A percentile compares a stretch with the other conserved stretches of the same genome.
phyloP scores from a whole-genome alignment of 2,113 vertebrate genomes.

The Heteronetta atricapilla region DNA sequence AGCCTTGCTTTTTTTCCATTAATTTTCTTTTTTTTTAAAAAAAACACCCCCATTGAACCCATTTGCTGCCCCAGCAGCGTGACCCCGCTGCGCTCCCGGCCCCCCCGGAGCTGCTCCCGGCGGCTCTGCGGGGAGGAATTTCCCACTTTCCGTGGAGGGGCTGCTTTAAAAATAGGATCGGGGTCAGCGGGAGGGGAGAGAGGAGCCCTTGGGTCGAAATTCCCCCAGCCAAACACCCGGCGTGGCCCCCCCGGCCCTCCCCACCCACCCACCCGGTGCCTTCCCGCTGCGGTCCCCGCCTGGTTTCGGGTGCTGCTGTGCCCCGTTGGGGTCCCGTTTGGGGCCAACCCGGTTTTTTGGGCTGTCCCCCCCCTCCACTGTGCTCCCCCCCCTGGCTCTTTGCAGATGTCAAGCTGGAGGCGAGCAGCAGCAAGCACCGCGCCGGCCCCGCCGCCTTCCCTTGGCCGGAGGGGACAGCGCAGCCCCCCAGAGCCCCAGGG shows the following conservation, averaged over 20 bases:
- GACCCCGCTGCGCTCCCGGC: not conserved
- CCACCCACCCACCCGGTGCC: not conserved
- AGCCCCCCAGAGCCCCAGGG: accelerated
- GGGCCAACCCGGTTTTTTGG: not conserved
- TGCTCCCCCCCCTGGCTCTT: not conserved
- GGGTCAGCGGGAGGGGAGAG: not conserved
- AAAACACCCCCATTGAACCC: no score
- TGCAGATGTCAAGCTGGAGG: constrained; percentile 59
- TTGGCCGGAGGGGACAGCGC: not conserved
- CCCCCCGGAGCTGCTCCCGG: not conserved
- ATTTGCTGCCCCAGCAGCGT: not conserved
- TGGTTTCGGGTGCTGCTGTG: no score
- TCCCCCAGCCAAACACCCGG: no score
- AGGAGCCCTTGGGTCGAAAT: not conserved
- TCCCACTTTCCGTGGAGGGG: not conserved
- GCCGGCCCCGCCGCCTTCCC: not conserved
- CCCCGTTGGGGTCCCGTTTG: not conserved
- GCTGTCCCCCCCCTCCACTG: not conserved
- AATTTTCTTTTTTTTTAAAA: no score
- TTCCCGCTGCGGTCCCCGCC: not conserved
- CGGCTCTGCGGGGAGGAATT: not conserved
- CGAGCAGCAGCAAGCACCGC: not conserved
- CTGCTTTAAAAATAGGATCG: constrained; percentile 15
- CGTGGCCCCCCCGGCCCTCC: no score
- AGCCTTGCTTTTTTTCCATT: not conserved